Conservation (phyloP, 1,140 invertebrate genomes). For the Anthonomus grandis region DNA sequence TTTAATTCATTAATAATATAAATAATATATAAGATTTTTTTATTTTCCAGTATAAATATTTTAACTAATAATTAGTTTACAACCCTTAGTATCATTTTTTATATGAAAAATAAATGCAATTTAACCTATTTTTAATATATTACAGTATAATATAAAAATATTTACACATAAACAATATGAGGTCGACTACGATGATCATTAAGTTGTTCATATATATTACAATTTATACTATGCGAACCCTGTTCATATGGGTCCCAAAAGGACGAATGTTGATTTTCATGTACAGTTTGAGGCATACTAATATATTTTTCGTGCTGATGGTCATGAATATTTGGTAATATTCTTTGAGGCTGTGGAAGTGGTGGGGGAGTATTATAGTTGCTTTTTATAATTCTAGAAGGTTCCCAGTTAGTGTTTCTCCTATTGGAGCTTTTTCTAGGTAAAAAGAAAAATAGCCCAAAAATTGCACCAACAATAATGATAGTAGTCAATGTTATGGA, state of each 20-base stretch:
- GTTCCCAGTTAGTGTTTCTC: conserved; percentile 1
- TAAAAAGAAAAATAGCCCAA: conserved; percentile 56
- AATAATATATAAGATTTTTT: too few relatives aligned
- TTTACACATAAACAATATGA: conserved; percentile 62
- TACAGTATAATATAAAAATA: conserved; percentile 15
- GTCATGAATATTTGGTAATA: conserved; percentile 34
- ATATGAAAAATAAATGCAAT: too few relatives aligned
- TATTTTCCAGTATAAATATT: too few relatives aligned
- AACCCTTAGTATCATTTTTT: too few relatives aligned
- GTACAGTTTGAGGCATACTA: conserved; percentile 55
- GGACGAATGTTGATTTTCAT: conserved; percentile 54
- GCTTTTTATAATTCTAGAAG: conserved; percentile 20
- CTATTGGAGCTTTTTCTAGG: conserved; percentile 52
- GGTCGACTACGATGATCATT: conserved; percentile 58
- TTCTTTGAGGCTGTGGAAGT: conserved; percentile 20
- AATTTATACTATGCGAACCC: conserved; percentile 52
- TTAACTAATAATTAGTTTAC: too few relatives aligned
- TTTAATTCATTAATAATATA: too few relatives aligned
- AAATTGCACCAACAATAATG: conserved; percentile 55
- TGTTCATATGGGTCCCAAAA: conserved; percentile 57
- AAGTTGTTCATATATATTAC: conserved; percentile 58
- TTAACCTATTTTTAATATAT: background rate
- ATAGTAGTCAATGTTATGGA: conserved; percentile 56
- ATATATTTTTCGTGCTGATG: conserved; percentile 54
- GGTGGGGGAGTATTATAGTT: conserved; percentile 26